These are phyloP conservation scores for Heliconius nattereri DNA, from an alignment of 1,140 invertebrate genomes.

Conservation along the genomic window DNA sequence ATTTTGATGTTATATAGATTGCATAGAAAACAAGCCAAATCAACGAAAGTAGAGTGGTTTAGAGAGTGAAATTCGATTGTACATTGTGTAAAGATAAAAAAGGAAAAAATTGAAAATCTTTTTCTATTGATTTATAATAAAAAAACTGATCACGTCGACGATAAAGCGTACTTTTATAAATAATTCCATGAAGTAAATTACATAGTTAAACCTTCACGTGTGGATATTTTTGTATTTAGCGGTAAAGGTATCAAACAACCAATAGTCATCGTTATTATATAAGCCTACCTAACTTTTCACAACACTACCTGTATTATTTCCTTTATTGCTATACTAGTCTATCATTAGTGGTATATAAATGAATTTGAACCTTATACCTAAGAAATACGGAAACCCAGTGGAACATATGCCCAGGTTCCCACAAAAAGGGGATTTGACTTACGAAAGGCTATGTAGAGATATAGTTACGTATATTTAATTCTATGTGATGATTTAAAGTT, in stretches of 20 bases:
- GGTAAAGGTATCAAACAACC: not conserved
- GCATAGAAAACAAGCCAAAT: too few relatives aligned
- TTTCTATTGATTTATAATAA: not conserved
- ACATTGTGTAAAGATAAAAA: not conserved
- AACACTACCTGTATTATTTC: not conserved
- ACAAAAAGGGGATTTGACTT: conserved; percentile 19
- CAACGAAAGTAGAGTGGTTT: too few relatives aligned
- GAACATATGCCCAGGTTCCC: conserved; percentile 24
- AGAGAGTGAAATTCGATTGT: too few relatives aligned
- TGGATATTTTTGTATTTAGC: not conserved
- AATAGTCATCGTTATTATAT: not conserved
- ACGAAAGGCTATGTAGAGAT: not conserved
- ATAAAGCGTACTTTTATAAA: not conserved
- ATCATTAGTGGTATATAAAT: not conserved
- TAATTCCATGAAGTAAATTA: not conserved
- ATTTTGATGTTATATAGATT: too few relatives aligned
- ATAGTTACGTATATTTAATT: not conserved
- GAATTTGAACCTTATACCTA: conserved; percentile 1
- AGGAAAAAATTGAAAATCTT: not conserved
- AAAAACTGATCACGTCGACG: not conserved
- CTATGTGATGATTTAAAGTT: conserved; percentile 1
- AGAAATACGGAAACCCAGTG: not conserved
- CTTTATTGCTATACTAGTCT: not conserved
- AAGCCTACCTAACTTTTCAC: not conserved
- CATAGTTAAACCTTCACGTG: conserved; percentile 1